phyloP scores from a whole-genome alignment of 2,113 vertebrate genomes.

The Mastomys natalensis region DNA sequence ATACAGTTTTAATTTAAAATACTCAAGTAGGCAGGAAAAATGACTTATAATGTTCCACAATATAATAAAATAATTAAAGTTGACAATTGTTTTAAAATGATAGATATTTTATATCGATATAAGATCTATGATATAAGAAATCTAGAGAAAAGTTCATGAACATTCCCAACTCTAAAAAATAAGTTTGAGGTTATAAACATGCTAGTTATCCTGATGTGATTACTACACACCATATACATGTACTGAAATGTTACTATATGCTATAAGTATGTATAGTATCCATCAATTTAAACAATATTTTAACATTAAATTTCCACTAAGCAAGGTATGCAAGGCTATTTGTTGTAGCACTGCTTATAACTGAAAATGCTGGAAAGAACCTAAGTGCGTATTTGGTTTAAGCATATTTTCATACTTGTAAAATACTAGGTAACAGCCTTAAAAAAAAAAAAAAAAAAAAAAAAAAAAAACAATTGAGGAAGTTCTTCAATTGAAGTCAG shows the following conservation, averaged over 20 bases:
- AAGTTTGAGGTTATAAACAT: neutral
- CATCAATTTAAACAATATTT: neutral
- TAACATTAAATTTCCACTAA: slow-evolving; percentile 4
- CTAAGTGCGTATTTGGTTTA: neutral
- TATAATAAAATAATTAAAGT: neutral
- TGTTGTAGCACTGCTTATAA: neutral
- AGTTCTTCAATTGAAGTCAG: slow-evolving; percentile 46
- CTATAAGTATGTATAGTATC: neutral
- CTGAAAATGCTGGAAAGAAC: slow-evolving; percentile 1
- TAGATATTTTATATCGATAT: neutral
- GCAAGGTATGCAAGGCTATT: slow-evolving; percentile 8
- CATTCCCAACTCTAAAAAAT: neutral
- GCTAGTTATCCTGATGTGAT: neutral
- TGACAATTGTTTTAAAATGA: neutral
- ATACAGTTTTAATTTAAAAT: slow-evolving; percentile 12
- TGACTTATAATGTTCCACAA: neutral
- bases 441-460: too few species aligned
- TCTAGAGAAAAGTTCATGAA: neutral
- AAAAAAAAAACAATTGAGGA: neutral
- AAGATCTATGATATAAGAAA: too few species aligned
- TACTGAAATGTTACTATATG: neutral
- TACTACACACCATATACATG: neutral
- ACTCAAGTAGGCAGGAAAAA: neutral
- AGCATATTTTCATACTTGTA: neutral
- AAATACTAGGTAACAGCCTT: neutral